Evolutionary conservation across 2,113 vertebrate species (phyloP), one percentile per base, ranked within the genome.

Genomic region (Okapia johnstoni): DNA sequence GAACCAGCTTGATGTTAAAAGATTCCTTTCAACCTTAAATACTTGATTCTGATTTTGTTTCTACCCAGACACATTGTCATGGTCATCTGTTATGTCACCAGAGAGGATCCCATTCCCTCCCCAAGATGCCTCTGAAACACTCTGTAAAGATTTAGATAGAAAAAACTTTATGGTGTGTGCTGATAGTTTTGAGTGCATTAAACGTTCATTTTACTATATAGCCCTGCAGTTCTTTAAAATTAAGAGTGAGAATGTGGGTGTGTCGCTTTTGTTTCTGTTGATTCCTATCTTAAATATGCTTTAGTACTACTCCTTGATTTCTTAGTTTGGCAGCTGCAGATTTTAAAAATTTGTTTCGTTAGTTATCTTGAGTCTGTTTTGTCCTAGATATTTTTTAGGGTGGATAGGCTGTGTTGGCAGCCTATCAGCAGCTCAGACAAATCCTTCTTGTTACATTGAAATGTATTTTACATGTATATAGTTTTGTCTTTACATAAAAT

Each of bases 261-360:
- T 95, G 58, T 86, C 79, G 0, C 55, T 88, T 97, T 95, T 97
- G 70, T 95, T 84, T 95, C 48, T n/a, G 1, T 96, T 55, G 61
- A 57, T 60, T 70, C 17, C 19, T 94, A 3, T 11, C 79, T 97
- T 95, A 93, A 57, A 66, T 97, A 60, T 66, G n/a, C 12, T 33
- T 94, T 93, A 54, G 26, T 96, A 90, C 6, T 96, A 92, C 3
- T 95, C 70, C 88, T 85, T 89, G 54, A 16, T 96, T 98, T 95
- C 76, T 98, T 97, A 97, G 54, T 33, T 76, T 94, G 93, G 79
- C 57, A 91, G 46, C 92, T 97, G n/a, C 33, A 92, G 50, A 70
- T 96, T 96, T 81, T 3, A 93, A 85, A 88, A 89, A 81, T 76
- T 89, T 90, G n/a, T 43, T 93, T 57, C 52, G 16, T 52, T 96